Percentiles rank a stretch among this genome's conserved stretches.
Evolutionary conservation across 2,888 invertebrate genomes (phyloP).

Genomic region (Geotrupes spiniger): DNA sequence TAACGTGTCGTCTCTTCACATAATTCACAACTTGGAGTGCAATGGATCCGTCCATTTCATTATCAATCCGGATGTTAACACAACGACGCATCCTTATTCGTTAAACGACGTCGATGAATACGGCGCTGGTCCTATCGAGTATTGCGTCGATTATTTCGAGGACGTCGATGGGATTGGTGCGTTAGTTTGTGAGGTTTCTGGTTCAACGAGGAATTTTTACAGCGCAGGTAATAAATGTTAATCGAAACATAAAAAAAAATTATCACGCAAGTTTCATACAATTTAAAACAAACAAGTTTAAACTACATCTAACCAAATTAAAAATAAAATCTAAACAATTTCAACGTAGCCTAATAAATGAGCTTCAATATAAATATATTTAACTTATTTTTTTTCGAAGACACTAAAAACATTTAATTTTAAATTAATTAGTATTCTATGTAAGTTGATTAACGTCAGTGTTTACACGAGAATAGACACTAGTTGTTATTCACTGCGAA

Average conservation of each 20-base stretch:
- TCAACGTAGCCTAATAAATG: too few relatives aligned
- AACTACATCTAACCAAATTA: not conserved
- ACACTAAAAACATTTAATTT: too few relatives aligned
- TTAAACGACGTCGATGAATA: not conserved
- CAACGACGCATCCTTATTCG: slow-evolving; percentile 11
- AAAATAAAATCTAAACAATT: not conserved
- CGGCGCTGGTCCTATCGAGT: slow-evolving; percentile 5
- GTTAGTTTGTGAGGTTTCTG: slow-evolving; percentile 13
- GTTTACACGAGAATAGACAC: too few relatives aligned
- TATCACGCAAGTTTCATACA: too few relatives aligned
- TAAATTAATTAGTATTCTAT: too few relatives aligned
- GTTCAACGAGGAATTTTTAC: slow-evolving; percentile 5
- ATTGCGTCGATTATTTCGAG: slow-evolving; percentile 24
- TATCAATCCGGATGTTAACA: slow-evolving; percentile 11
- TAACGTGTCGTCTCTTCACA: slow-evolving; percentile 16
- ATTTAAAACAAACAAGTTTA: too few relatives aligned
- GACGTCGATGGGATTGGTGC: slow-evolving; percentile 16
- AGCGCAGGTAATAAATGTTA: slow-evolving; percentile 22
- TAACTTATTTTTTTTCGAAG: too few relatives aligned
- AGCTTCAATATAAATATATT: too few relatives aligned
- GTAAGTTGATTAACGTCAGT: too few relatives aligned
- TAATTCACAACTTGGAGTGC: slow-evolving; percentile 14
- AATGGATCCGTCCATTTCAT: slow-evolving; percentile 16
- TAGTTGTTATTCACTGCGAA: slow-evolving; percentile 6
- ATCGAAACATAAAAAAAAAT: not conserved